phyloP scores from a whole-genome alignment of 1,140 invertebrate species.

The Bombus superbus region DNA sequence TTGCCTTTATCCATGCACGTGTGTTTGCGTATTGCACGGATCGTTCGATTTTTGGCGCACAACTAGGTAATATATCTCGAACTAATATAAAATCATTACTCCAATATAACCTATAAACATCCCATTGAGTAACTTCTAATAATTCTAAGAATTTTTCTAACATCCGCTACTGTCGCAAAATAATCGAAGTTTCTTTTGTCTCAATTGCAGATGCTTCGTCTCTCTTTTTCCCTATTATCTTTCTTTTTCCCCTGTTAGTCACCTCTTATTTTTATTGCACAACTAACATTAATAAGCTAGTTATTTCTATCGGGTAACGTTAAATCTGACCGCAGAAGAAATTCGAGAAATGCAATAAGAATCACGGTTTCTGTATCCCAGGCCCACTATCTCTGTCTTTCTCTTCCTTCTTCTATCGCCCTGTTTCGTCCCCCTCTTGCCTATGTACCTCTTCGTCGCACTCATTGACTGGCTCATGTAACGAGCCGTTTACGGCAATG shows the following conservation, averaged over 20 bases:
- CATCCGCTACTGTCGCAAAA: background rate
- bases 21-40: slow-evolving; percentile 59
- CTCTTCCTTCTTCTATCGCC: background rate
- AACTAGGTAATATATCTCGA: slow-evolving; percentile 64
- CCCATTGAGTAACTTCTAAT: background rate
- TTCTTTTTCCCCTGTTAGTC: background rate
- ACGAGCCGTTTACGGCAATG: slow-evolving; percentile 40
- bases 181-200: slow-evolving; percentile 31
- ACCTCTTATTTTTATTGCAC: background rate
- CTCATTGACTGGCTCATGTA: slow-evolving; percentile 12
- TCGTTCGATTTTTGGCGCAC: slow-evolving; percentile 69
- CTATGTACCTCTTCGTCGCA: background rate
- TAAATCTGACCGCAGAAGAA: background rate
- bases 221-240: background rate
- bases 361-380: background rate
- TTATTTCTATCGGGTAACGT: background rate
- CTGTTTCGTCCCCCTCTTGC: background rate
- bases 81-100: background rate
- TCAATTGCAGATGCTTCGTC: slow-evolving; percentile 17
- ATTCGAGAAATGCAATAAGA: background rate
- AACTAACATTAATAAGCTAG: background rate
- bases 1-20: slow-evolving; percentile 65
- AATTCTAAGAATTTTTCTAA: background rate
- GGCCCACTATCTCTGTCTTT: background rate
- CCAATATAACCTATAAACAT: background rate